Percentiles rank a stretch among this genome's conserved stretches.
These are phyloP conservation scores for Apogon talboti DNA, from an alignment of 2,797 vertebrate genomes.

Conservation along the genomic window DNA sequence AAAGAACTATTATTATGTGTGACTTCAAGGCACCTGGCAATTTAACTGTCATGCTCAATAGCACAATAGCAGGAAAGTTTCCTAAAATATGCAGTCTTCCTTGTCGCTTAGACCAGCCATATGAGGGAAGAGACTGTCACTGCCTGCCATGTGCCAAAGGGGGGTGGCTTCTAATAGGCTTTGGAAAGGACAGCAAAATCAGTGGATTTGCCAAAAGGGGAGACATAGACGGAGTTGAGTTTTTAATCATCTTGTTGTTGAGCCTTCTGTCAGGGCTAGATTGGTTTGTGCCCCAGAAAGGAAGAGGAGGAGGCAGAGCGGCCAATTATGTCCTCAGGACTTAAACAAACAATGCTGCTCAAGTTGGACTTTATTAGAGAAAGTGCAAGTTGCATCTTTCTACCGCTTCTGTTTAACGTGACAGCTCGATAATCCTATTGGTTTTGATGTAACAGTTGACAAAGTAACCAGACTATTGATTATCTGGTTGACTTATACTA, in stretches of 20 bases:
- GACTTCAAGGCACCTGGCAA: slow-evolving; percentile 12
- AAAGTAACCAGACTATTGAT: not conserved
- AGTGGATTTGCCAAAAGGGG: slow-evolving; percentile 38
- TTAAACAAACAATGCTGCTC: slow-evolving; percentile 42
- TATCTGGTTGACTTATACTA: not conserved
- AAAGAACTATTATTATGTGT: no score
- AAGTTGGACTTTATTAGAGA: slow-evolving; percentile 42
- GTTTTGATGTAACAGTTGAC: slow-evolving; percentile 7
- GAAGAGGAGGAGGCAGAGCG: slow-evolving; percentile 10
- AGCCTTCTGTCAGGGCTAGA: slow-evolving; percentile 46
- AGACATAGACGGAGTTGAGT: slow-evolving; percentile 22
- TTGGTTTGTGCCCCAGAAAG: slow-evolving; percentile 52
- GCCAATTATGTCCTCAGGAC: slow-evolving; percentile 42
- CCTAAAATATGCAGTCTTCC: slow-evolving; percentile 13
- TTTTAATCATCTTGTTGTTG: slow-evolving; percentile 51
- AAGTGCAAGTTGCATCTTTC: slow-evolving; percentile 23
- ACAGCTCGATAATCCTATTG: slow-evolving; percentile 23
- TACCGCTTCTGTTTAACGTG: slow-evolving; percentile 12
- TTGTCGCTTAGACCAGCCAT: slow-evolving; percentile 22
- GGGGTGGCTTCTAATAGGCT: slow-evolving; percentile 45
- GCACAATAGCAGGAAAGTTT: slow-evolving; percentile 28
- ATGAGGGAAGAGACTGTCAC: slow-evolving; percentile 16
- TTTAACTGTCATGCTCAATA: slow-evolving; percentile 35
- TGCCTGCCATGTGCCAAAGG: slow-evolving; percentile 34
- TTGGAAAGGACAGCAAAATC: slow-evolving; percentile 44